A percentile compares a stretch with the other conserved stretches of the same genome.
Evolutionary conservation across 1,140 invertebrate species (phyloP).

Genomic region (Berghia stephanieae): DNA sequence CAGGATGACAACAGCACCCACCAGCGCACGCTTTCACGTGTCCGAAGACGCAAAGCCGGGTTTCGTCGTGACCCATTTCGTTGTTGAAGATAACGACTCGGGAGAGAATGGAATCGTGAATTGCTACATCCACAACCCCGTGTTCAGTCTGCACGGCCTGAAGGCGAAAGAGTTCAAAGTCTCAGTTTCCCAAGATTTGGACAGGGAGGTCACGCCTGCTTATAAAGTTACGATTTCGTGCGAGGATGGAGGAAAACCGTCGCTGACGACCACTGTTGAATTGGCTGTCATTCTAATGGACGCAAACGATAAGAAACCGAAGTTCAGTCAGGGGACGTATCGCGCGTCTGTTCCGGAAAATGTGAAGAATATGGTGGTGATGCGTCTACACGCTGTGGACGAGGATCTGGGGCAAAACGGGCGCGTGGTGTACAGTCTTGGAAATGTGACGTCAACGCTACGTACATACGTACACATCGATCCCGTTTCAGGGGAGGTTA

Average conservation of each 20-base stretch:
- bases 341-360: constrained; percentile 32
- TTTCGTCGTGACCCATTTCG: constrained; percentile 53
- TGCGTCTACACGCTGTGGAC: constrained; percentile 26
- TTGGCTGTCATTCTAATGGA: constrained; percentile 50
- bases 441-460: constrained; percentile 23
- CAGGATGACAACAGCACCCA: constrained; percentile 67
- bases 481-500: constrained; percentile 21
- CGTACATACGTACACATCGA: constrained; percentile 26
- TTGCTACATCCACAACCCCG: constrained; percentile 40
- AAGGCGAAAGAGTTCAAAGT: constrained; percentile 51
- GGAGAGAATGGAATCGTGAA: constrained; percentile 49
- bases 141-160: constrained; percentile 45
- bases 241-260: constrained; percentile 30
- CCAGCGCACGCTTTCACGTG: constrained; percentile 38
- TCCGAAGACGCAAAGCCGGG: constrained; percentile 49
- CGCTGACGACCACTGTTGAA: constrained; percentile 26
- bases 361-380: constrained; percentile 1
- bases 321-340: constrained; percentile 46
- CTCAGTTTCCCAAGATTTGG: constrained; percentile 34
- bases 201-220: constrained; percentile 27
- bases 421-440: constrained; percentile 27
- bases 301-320: constrained; percentile 52
- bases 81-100: constrained; percentile 48
- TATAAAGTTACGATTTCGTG: constrained; percentile 31
- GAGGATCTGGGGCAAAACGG: constrained; percentile 34